Percentiles rank a stretch among this genome's conserved stretches.
Evolutionary conservation across 2,888 invertebrate species (phyloP).

Genomic region (Cybosia mesomella): DNA sequence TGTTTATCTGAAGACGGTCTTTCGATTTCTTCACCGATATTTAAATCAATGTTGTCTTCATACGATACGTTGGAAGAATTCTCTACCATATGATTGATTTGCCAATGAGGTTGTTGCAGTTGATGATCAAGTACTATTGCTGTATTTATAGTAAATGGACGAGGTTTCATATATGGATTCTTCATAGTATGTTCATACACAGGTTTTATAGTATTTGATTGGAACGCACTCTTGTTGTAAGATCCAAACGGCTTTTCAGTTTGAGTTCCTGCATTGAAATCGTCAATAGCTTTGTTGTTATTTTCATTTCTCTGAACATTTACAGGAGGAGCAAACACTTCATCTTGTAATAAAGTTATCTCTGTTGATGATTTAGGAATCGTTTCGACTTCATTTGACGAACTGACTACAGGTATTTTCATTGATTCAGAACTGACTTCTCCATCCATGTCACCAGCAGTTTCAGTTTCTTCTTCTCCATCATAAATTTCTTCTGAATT

Average conservation of each 20-base stretch:
- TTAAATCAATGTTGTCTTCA: slow-evolving; percentile 78
- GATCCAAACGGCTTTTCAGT: slow-evolving; percentile 82
- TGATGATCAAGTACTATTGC: slow-evolving; percentile 76
- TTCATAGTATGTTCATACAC: slow-evolving; percentile 59
- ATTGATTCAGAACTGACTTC: slow-evolving; percentile 82
- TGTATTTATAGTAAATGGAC: slow-evolving; percentile 77
- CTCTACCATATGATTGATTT: slow-evolving; percentile 80
- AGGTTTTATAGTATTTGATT: slow-evolving; percentile 76
- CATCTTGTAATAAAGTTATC: slow-evolving; percentile 63
- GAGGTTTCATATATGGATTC: slow-evolving; percentile 71
- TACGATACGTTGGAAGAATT: slow-evolving; percentile 75
- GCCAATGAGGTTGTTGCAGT: slow-evolving; percentile 83
- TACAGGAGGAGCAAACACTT: slow-evolving; percentile 57
- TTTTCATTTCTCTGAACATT: slow-evolving; percentile 54
- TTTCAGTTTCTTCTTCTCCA: slow-evolving; percentile 72
- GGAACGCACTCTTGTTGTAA: slow-evolving; percentile 69
- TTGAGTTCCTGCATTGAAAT: slow-evolving; percentile 77
- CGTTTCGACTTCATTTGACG: slow-evolving; percentile 67
- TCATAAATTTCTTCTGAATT: slow-evolving; percentile 81
- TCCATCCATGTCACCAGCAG: slow-evolving; percentile 68
- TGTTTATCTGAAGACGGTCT: slow-evolving; percentile 56
- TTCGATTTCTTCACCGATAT: slow-evolving; percentile 80
- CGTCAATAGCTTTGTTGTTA: slow-evolving; percentile 49
- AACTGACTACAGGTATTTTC: slow-evolving; percentile 79
- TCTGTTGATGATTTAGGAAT: slow-evolving; percentile 59